These are phyloP conservation scores for Meteorus colon DNA, from an alignment of 2,888 invertebrate genomes.

Conservation along the genomic window DNA sequence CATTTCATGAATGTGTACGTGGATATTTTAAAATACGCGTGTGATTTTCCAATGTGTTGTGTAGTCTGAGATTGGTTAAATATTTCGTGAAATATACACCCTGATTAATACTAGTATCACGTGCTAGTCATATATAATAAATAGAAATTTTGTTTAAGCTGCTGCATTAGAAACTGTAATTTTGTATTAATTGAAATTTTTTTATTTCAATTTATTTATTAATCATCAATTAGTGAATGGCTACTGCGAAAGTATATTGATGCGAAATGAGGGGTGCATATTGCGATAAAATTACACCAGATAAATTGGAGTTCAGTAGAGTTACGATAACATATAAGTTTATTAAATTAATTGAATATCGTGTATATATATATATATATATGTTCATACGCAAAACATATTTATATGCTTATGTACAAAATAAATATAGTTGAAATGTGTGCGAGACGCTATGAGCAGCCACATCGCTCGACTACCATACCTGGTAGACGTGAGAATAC, in stretches of 20 bases:
- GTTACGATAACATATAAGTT: background rate
- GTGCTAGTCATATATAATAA: constrained; percentile 1
- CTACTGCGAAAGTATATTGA: too few species aligned
- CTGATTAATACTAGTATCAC: constrained; percentile 16
- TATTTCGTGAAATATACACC: background rate
- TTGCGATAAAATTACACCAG: background rate
- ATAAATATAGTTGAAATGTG: constrained; percentile 20
- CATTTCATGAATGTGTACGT: background rate
- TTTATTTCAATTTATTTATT: too few species aligned
- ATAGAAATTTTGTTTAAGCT: background rate
- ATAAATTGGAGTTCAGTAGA: background rate
- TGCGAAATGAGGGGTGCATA: background rate
- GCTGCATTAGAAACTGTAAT: too few species aligned
- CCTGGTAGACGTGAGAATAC: constrained; percentile 91
- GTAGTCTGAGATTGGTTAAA: background rate
- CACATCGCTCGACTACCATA: constrained; percentile 96
- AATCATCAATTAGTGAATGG: too few species aligned
- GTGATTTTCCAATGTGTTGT: background rate
- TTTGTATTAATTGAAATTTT: too few species aligned
- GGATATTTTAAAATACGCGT: background rate
- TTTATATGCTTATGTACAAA: background rate
- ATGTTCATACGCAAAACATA: background rate
- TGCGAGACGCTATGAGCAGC: constrained; percentile 82
- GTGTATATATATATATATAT: background rate
- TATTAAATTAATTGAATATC: background rate